A percentile compares a stretch with the other conserved stretches of the same genome.
Conservation (phyloP, 30 jellyfish, hydroid and myxozoan species). For the Nemopilema nomurai region DNA sequence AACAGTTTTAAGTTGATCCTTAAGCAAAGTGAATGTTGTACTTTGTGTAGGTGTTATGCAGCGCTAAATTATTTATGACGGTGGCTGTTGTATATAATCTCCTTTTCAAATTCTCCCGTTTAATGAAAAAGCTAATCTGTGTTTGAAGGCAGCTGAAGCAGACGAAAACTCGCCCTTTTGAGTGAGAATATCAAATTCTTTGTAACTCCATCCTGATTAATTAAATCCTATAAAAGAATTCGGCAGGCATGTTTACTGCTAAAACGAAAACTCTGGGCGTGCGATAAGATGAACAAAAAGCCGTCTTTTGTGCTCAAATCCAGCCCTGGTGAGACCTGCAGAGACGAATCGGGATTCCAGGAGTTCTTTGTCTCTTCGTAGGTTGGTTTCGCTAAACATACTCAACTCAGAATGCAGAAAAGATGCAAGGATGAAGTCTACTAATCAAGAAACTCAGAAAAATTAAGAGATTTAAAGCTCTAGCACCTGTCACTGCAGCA, state of each 20-base stretch:
- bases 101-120: conserved; percentile 28
- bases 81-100: conserved; percentile 25
- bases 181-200: conserved; percentile 40
- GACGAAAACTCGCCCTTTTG: conserved; percentile 15
- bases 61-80: conserved; percentile 23
- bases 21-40: background rate
- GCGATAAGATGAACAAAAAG: background rate
- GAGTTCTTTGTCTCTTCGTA: background rate
- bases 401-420: background rate
- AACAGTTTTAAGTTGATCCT: background rate
- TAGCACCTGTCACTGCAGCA: background rate
- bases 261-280: background rate
- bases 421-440: background rate
- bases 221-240: conserved; percentile 28
- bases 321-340: background rate
- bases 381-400: background rate
- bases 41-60: conserved; percentile 27
- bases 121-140: conserved; percentile 47
- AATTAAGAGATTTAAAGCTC: background rate
- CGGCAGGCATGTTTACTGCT: conserved; percentile 27
- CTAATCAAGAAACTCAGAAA: background rate
- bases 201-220: conserved; percentile 29
- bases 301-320: background rate
- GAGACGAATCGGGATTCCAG: background rate
- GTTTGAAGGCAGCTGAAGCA: conserved; percentile 45